phyloP scores from a whole-genome alignment of 2,113 vertebrate genomes.

The Crotalus helleri region DNA sequence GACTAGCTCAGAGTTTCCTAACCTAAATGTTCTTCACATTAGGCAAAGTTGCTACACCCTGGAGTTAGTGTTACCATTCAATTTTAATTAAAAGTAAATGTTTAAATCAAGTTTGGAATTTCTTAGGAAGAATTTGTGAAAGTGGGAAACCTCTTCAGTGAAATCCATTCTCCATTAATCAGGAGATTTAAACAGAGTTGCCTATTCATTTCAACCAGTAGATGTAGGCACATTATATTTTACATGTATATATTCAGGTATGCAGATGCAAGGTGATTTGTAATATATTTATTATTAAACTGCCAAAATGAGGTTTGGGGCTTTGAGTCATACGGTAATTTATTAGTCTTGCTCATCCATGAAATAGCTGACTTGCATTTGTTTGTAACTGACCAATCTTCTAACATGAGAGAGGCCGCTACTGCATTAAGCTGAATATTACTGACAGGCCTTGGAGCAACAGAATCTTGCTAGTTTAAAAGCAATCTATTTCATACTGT shows the following conservation, averaged over 20 bases:
- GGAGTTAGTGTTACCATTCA: neutral
- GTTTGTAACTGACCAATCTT: neutral
- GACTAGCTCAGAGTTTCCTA: neutral
- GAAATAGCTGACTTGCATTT: conserved; percentile 7
- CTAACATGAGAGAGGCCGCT: neutral
- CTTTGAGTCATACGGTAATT: neutral
- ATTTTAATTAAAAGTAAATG: neutral
- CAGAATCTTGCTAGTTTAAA: neutral
- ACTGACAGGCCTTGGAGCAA: neutral
- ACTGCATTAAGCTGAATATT: conserved; percentile 9
- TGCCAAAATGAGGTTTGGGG: conserved; percentile 1
- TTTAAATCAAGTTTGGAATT: neutral
- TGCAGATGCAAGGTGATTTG: neutral
- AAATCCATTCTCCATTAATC: conserved; percentile 6
- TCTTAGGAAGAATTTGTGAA: neutral
- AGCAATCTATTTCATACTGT: neutral
- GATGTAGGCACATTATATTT: neutral
- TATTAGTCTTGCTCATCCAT: neutral
- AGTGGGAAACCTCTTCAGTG: neutral
- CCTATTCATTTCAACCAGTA: neutral
- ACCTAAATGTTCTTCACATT: neutral
- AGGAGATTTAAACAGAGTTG: neutral
- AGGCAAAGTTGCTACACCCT: neutral
- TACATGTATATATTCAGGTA: neutral
- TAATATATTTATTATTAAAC: conserved; percentile 2